Percentiles rank a stretch among this genome's conserved stretches.
Evolutionary conservation across 1,140 invertebrate genomes (phyloP).

Genomic region (Andrena cerasifolii): DNA sequence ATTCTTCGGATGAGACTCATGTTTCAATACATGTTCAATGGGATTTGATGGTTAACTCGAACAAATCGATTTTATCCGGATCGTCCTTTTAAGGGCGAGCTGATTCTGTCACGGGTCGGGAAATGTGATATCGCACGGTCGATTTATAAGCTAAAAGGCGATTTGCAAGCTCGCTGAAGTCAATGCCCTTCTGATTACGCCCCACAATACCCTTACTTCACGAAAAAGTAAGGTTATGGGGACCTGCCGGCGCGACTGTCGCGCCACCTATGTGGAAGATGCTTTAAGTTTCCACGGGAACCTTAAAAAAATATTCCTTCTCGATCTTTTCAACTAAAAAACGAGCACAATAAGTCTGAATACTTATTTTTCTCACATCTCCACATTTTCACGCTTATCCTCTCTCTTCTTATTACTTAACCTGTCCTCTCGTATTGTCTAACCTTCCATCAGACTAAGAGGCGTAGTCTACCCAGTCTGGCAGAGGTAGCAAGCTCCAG

Average conservation of each 20-base stretch:
- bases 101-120: slow-evolving; percentile 24
- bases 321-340: background rate
- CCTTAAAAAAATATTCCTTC: background rate
- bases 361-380: background rate
- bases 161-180: slow-evolving; percentile 44
- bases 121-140: slow-evolving; percentile 51
- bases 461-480: too few species aligned
- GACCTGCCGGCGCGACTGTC: background rate
- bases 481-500: too few species aligned
- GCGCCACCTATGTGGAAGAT: background rate
- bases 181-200: slow-evolving; percentile 48
- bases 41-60: background rate
- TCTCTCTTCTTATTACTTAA: background rate
- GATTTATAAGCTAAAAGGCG: slow-evolving; percentile 41
- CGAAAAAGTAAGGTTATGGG: background rate
- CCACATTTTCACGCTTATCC: background rate
- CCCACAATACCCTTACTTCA: slow-evolving; percentile 10
- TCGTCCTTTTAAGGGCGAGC: slow-evolving; percentile 12
- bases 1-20: too few species aligned
- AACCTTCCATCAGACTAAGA: too few species aligned
- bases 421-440: too few species aligned
- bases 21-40: background rate
- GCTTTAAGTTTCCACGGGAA: background rate
- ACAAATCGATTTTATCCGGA: slow-evolving; percentile 11
- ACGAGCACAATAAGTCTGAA: background rate